Evolutionary conservation across 1,140 invertebrate genomes (phyloP).

Genomic region (Drosophila erecta): DNA sequence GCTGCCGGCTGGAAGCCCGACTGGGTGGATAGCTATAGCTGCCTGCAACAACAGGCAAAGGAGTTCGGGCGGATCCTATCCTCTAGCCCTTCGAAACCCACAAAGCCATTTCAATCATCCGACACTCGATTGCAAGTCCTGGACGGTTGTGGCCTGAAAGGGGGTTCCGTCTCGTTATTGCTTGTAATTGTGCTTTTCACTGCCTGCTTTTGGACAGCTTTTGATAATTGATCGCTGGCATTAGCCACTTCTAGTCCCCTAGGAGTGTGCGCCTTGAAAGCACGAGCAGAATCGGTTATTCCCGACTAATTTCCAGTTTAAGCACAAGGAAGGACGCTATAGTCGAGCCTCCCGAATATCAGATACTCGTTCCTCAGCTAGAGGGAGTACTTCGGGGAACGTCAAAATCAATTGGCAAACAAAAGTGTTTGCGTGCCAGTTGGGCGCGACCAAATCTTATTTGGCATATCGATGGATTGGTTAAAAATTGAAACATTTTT

Average conservation of each 20-base stretch:
- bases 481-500: no score
- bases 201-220: slow-evolving; percentile 36
- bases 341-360: no score
- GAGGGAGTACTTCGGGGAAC: no score
- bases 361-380: no score
- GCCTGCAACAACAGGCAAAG: slow-evolving; percentile 77
- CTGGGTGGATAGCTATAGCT: slow-evolving; percentile 29
- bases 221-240: slow-evolving; percentile 65
- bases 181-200: slow-evolving; percentile 67
- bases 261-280: no score
- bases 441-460: no score
- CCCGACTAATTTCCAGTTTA: no score
- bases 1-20: slow-evolving; percentile 32
- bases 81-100: slow-evolving; percentile 20
- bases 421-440: no score
- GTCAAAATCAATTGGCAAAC: no score
- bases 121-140: slow-evolving; percentile 10
- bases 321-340: no score
- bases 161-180: slow-evolving; percentile 54
- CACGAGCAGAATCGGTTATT: no score
- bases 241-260: slow-evolving; percentile 30
- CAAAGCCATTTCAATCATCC: slow-evolving; percentile 44
- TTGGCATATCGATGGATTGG: no score
- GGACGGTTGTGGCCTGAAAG: slow-evolving; percentile 7
- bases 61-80: slow-evolving; percentile 55